phyloP scores from a whole-genome alignment of 2,797 vertebrate species.

The Thamnophis elegans region DNA sequence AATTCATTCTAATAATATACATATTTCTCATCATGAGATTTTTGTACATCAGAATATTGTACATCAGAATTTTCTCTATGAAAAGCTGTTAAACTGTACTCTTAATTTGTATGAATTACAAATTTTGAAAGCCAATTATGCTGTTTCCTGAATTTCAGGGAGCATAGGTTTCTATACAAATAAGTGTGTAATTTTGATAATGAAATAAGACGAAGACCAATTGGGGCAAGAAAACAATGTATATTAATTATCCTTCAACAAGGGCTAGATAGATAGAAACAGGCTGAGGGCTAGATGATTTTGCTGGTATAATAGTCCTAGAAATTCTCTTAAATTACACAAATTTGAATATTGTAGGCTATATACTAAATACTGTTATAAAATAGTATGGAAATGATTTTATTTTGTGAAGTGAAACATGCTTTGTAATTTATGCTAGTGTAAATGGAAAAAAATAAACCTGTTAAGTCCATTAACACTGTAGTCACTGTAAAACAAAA shows the following conservation, averaged over 20 bases:
- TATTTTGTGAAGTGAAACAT: constrained; percentile 82
- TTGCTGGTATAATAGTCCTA: constrained; percentile 45
- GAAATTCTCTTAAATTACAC: constrained; percentile 59
- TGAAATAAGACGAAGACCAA: constrained; percentile 15
- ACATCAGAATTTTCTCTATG: constrained; percentile 53
- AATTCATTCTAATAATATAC: constrained; percentile 55
- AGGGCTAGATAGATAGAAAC: constrained; percentile 54
- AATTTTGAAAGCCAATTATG: constrained; percentile 44
- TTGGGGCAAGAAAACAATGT: constrained; percentile 48
- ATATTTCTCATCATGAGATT: constrained; percentile 62
- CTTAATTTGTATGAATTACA: constrained; percentile 52
- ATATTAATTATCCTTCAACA: constrained; percentile 46
- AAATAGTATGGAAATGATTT: constrained; percentile 78
- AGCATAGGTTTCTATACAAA: constrained; percentile 63
- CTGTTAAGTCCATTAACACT: constrained; percentile 67
- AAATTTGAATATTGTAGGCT: constrained; percentile 69
- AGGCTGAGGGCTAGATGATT: constrained; percentile 50
- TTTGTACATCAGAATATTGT: constrained; percentile 55
- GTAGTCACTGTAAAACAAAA: constrained; percentile 37
- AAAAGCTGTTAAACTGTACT: constrained; percentile 47
- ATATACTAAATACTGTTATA: constrained; percentile 75
- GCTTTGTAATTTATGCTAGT: constrained; percentile 81
- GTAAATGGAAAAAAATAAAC: constrained; percentile 75
- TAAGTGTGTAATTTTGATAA: constrained; percentile 53
- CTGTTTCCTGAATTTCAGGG: constrained; percentile 66